Base-by-base conservation (phyloP, 2,888 invertebrate genomes). In the Catocala fraxini region DNA sequence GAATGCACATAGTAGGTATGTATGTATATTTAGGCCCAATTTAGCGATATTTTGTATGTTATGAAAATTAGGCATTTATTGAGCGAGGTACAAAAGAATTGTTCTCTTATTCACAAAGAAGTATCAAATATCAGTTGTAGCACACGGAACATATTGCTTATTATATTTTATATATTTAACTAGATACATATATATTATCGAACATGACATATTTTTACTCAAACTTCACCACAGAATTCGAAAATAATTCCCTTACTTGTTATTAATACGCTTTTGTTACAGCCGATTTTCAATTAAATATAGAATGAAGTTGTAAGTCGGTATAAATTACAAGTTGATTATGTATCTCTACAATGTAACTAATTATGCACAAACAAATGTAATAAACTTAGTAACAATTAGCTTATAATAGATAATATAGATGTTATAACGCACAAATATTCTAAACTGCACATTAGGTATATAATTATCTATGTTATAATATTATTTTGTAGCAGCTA, bases 291-390 rank as follows among this genome's bases (percentile, higher is more conserved):
- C 63, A 51, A 62, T 61, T 57, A 56, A 52, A 62, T 42, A 10
- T 51, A 47, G 55, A 52, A 56, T 45, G 56, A 55, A 57, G 67
- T 64, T 66, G 83, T 83, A 83, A 82, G 83, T 82, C 63, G 56
- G 58, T 68, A 56, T 57, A 61, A 61, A 25, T 64, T 58, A n/a
- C 25, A 12, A 54, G 13, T 39, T 45, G 43, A 42, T 42, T 51
- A 55, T 55, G 51, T 63, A 56, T 68, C 58, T 34, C 65, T 39
- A 25, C 7, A 51, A 52, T 69, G 59, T 61, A 47, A 71, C 75
- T 70, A 77, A 74, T 71, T 34, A 53, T 43, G 51, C 53, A 58
- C 55, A 71, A 57, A 46, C 59, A 63, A 51, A 41, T 41, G 58
- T 46, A 65, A 55, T 59, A 46, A 47, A 60, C 51, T 41, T 47